Conservation (phyloP, 2,888 invertebrate genomes). For the Caenorhabditis imperialis region DNA sequence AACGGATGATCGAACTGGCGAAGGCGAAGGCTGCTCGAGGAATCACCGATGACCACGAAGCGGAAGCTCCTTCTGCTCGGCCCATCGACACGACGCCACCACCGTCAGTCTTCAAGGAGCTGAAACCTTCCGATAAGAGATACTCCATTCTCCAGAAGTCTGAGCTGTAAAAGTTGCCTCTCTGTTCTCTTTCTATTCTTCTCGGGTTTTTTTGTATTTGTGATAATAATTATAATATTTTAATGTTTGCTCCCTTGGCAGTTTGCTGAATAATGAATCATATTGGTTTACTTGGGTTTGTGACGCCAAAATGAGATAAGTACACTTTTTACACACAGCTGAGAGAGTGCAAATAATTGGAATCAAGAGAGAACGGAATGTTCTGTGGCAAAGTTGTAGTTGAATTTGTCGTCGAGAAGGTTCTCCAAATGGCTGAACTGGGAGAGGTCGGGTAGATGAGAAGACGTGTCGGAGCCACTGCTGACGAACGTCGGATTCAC, state of each 20-base stretch:
- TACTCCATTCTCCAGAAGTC: conserved; percentile 87
- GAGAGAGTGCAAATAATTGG: not conserved
- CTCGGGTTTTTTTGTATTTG: conserved; percentile 40
- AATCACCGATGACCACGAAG: conserved; percentile 53
- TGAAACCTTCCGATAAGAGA: conserved; percentile 94
- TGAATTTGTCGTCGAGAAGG: conserved; percentile 19
- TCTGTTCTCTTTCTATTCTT: conserved; percentile 25
- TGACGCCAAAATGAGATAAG: conserved; percentile 4
- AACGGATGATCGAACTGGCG: conserved; percentile 78
- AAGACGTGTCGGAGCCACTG: not conserved
- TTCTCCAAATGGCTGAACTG: conserved; percentile 26
- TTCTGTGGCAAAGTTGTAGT: conserved; percentile 41
- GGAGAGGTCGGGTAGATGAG: conserved; percentile 33
- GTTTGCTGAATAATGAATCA: conserved; percentile 13
- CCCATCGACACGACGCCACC: conserved; percentile 85
- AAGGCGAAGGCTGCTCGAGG: conserved; percentile 69
- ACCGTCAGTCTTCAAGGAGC: conserved; percentile 88
- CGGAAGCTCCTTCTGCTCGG: conserved; percentile 82
- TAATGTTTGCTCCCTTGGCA: not conserved
- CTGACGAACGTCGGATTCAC: conserved; percentile 40
- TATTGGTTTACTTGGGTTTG: conserved; percentile 21
- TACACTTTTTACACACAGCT: conserved; percentile 32
- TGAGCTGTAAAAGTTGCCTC: too few relatives aligned
- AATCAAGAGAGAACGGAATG: conserved; percentile 45
- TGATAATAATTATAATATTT: too few relatives aligned